Evolutionary conservation across 2,797 vertebrate species (phyloP).

Genomic region (Muscicapa striata): DNA sequence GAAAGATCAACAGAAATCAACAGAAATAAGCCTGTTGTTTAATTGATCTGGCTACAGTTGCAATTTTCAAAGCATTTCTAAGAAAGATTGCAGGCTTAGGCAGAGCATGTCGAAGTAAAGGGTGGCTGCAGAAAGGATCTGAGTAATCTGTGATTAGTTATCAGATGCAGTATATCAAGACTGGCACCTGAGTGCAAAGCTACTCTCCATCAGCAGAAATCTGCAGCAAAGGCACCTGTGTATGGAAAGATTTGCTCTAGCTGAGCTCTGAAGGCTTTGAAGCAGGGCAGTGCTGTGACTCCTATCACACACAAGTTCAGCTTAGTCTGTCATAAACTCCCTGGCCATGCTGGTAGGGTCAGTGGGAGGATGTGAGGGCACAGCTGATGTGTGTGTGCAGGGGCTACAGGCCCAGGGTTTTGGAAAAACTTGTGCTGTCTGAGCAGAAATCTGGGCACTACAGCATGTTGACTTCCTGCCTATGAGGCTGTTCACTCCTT

Average conservation of each 20-base stretch:
- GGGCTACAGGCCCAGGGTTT: neutral
- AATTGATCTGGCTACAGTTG: neutral
- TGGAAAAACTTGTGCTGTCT: neutral
- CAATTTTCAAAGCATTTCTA: neutral
- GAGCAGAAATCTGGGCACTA: neutral
- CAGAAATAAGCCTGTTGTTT: neutral
- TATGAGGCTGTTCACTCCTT: neutral
- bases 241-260: neutral
- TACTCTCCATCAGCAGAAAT: neutral
- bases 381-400: neutral
- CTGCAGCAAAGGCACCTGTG: neutral
- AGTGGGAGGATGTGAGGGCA: neutral
- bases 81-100: neutral
- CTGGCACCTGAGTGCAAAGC: neutral
- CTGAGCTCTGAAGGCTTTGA: neutral
- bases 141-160: neutral
- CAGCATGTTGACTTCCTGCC: neutral
- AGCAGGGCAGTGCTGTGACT: neutral
- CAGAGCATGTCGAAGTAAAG: neutral
- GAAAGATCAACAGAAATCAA: neutral
- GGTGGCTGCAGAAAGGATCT: neutral
- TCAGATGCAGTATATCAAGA: neutral
- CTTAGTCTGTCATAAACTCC: neutral
- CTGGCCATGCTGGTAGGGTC: neutral
- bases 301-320: neutral